Evolutionary conservation across 2,797 vertebrate genomes (phyloP).

Genomic region (Clarias pachynema): DNA sequence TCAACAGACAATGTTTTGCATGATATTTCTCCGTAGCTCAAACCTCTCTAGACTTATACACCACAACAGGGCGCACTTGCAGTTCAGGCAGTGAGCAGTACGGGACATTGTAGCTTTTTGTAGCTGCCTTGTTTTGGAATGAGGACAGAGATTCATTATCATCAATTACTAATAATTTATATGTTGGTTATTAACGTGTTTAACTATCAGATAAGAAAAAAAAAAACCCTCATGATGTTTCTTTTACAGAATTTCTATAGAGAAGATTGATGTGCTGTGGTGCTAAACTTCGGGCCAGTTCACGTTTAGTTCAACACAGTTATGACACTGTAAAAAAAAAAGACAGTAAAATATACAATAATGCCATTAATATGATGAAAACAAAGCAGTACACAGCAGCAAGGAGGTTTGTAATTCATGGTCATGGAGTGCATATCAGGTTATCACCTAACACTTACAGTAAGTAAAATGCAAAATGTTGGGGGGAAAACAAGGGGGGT

Average conservation of each 20-base stretch:
- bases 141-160: too few species aligned
- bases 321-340: not conserved
- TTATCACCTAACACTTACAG: not conserved
- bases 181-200: too few species aligned
- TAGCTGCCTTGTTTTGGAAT: too few species aligned
- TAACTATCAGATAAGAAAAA: not conserved
- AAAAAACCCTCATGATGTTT: not conserved
- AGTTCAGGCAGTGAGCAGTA: too few species aligned
- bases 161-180: too few species aligned
- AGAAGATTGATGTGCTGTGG: not conserved
- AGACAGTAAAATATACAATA: not conserved
- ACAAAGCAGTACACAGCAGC: not conserved
- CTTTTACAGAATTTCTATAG: not conserved
- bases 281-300: not conserved
- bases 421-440: not conserved
- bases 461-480: not conserved
- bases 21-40: too few species aligned
- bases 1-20: too few species aligned
- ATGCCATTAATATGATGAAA: not conserved
- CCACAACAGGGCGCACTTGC: too few species aligned
- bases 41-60: too few species aligned
- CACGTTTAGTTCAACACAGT: not conserved
- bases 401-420: not conserved
- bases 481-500: not conserved
- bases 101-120: too few species aligned